Evolutionary conservation across 2,113 vertebrate species (phyloP).

Genomic region (Riparia riparia): DNA sequence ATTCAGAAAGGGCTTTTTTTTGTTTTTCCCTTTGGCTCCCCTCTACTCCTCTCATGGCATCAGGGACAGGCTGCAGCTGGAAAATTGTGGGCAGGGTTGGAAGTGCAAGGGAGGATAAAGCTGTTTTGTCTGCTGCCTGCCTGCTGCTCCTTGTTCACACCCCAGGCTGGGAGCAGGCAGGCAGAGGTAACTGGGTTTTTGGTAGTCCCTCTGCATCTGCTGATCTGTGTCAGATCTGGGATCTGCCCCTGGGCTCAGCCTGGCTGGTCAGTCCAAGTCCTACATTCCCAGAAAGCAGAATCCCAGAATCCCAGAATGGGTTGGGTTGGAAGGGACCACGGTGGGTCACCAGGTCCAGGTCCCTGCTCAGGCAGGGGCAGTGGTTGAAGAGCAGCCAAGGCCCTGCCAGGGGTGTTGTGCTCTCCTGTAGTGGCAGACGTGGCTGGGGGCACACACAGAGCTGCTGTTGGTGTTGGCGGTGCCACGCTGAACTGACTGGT

Average conservation of each 20-base stretch:
- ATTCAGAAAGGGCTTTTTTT: not conserved
- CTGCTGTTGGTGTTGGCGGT: not conserved
- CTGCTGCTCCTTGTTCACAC: not conserved
- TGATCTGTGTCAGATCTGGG: not conserved
- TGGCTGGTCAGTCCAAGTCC: not conserved
- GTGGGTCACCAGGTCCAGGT: not conserved
- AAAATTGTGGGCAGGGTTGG: not conserved
- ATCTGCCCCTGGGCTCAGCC: not conserved
- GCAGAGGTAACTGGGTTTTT: not conserved
- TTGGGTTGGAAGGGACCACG: not conserved
- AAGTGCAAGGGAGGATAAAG: not conserved
- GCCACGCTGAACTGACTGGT: not conserved
- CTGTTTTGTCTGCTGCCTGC: not conserved
- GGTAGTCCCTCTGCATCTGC: not conserved
- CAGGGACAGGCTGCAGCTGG: not conserved
- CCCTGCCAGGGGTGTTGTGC: not conserved
- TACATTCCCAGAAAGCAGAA: not conserved
- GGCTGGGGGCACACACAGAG: accelerated
- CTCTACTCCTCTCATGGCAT: not conserved
- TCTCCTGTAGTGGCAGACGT: accelerated
- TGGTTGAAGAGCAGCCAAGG: not conserved
- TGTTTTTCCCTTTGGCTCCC: constrained; percentile 3
- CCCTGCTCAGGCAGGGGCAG: not conserved
- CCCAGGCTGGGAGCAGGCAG: not conserved
- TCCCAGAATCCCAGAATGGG: not conserved